Evolutionary conservation across 2,888 invertebrate species (phyloP).

Genomic region (Caradrina clavipalpis): DNA sequence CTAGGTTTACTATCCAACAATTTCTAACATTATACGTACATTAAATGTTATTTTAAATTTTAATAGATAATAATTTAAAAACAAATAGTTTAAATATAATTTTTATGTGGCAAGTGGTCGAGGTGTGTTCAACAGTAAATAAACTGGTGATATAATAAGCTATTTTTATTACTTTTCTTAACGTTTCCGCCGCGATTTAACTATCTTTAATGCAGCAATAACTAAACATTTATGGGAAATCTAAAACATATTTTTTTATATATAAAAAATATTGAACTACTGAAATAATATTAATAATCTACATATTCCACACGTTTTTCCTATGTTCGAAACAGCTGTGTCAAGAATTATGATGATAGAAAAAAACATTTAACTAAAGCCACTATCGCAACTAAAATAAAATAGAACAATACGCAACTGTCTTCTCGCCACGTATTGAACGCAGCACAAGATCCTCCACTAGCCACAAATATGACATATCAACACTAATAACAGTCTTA

Average conservation of each 20-base stretch:
- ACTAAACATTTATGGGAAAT: background rate
- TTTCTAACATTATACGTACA: background rate
- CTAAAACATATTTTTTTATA: background rate
- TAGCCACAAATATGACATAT: slow-evolving; percentile 28
- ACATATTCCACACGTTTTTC: background rate
- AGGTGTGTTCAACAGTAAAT: background rate
- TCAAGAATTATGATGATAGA: too few relatives aligned
- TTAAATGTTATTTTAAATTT: slow-evolving; percentile 6
- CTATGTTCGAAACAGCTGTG: background rate
- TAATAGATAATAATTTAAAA: slow-evolving; percentile 6
- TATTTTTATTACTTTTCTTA: slow-evolving; percentile 1
- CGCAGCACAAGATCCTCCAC: slow-evolving; percentile 20
- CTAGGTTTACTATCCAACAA: slow-evolving; percentile 1
- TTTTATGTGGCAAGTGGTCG: slow-evolving; percentile 3
- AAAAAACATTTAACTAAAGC: too few relatives aligned
- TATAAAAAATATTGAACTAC: background rate
- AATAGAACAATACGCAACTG: background rate
- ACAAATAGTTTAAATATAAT: slow-evolving; percentile 11
- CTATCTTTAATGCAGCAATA: background rate
- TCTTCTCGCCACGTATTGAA: background rate
- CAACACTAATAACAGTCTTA: slow-evolving; percentile 45
- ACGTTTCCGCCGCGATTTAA: background rate
- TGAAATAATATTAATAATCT: background rate
- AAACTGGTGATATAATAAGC: too few relatives aligned
- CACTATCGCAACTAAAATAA: background rate